Conservation (phyloP, 2,113 vertebrate species). For the Octodon degus region DNA sequence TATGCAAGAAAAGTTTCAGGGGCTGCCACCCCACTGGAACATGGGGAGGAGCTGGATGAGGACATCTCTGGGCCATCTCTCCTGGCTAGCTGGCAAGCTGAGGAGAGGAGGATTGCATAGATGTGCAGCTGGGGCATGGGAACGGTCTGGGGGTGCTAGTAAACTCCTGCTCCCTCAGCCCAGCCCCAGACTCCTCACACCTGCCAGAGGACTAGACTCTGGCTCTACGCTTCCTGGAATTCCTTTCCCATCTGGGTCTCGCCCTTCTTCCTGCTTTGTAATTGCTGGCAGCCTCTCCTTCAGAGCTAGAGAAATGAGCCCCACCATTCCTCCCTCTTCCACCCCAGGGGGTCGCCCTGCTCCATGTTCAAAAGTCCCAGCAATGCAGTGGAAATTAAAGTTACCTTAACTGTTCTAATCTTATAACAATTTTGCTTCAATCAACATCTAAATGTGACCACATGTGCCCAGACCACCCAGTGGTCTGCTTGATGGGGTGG, state of each 20-base stretch:
- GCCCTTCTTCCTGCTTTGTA: not conserved
- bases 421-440: conserved; percentile 87
- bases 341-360: conserved; percentile 76
- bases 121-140: conserved; percentile 26
- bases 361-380: conserved; percentile 88
- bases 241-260: not conserved
- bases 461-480: conserved; percentile 91
- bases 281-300: not conserved
- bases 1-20: no score
- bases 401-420: conserved; percentile 88
- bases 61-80: not conserved
- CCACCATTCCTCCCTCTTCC: not conserved
- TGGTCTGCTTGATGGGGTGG: conserved; percentile 6
- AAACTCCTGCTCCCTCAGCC: conserved; percentile 3
- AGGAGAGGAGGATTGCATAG: conserved; percentile 34
- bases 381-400: conserved; percentile 89
- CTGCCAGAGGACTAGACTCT: not conserved
- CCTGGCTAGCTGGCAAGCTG: conserved; percentile 14
- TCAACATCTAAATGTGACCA: conserved; percentile 89
- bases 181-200: not conserved
- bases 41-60: not conserved
- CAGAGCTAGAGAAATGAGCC: not conserved
- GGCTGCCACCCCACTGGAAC: not conserved
- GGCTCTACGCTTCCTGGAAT: not conserved
- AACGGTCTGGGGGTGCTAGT: not conserved